Base-by-base conservation (phyloP, 2,888 invertebrate species). In the Cheilosia grossa region DNA sequence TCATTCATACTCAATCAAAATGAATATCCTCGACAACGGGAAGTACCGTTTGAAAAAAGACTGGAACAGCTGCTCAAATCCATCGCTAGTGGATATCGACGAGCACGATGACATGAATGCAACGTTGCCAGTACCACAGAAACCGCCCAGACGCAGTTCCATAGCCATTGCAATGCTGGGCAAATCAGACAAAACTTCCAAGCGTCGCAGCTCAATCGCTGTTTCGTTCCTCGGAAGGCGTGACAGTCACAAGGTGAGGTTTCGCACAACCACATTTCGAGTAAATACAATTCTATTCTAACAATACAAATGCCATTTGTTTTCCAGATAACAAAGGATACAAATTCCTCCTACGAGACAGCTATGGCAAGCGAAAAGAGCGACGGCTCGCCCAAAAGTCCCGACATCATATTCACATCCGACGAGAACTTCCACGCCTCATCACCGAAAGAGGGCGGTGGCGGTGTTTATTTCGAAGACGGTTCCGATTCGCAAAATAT, bases 181-280 rank as follows among this genome's bases (percentile, higher is more conserved):
- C 81, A 91, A 90, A 74, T 87, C 89, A 63, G 90, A 91, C 86
- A 90, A 91, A 86, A 88, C 86, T 80, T 89, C 90, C 69, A 92
- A 92, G 88, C 88, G 92, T 85, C 91, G 92, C 87, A 92, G 92
- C 86, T 92, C 92, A 37, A 93, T 89, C 90, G 93, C 90, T 88
- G 90, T 90, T 21, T 89, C 91, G 30, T 90, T 92, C 81, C 85
- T 92, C 79, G 87, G 90, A 87, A 88, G 92, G 86, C 91, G 91
- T 67, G 91, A 91, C 79, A 90, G 82, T 86, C 89, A 88, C 87
- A 91, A 92, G 90, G 91, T 92, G 64, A 89, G 89, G 4, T 3
- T 9, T 24, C 42, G 4, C 7, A 19, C 17, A 19, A 13, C 13
- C 3, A 42, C 24, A 27, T 17, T 24, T 5, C 13, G 37, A 37